A percentile compares a stretch with the other conserved stretches of the same genome.
Conservation (phyloP, 2,113 vertebrate genomes). For the Genyomyrus donnyi region DNA sequence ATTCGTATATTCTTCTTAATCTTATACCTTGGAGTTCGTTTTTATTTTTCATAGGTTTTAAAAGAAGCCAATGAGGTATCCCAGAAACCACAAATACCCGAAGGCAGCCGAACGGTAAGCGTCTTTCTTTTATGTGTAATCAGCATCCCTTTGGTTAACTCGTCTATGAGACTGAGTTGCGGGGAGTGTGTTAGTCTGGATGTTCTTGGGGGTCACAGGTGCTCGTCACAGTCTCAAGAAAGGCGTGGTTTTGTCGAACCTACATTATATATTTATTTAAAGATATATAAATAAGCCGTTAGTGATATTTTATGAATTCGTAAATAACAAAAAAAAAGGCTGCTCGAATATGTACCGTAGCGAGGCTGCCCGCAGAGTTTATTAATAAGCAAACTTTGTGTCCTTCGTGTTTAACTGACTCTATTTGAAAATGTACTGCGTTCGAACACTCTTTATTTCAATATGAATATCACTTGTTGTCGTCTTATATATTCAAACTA, state of each 20-base stretch:
- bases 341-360: not conserved
- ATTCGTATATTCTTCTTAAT: constrained; percentile 53
- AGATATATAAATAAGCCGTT: constrained; percentile 10
- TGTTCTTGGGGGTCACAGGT: constrained; percentile 63
- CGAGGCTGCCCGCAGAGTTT: not conserved
- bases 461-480: not conserved
- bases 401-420: not conserved
- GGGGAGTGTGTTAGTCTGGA: constrained; percentile 29
- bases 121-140: constrained; percentile 39
- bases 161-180: constrained; percentile 21
- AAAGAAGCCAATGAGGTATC: constrained; percentile 33
- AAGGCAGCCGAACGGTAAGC: constrained; percentile 57
- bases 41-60: constrained; percentile 44
- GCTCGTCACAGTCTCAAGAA: constrained; percentile 63
- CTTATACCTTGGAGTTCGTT: constrained; percentile 34
- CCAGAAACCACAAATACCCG: constrained; percentile 44
- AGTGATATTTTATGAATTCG: constrained; percentile 8
- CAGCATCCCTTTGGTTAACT: constrained; percentile 42
- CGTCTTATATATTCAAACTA: not conserved
- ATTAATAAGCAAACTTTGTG: not conserved
- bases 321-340: not conserved
- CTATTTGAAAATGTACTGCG: not conserved
- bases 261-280: constrained; percentile 54
- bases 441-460: not conserved
- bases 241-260: constrained; percentile 64